Conservation (phyloP, 2,888 invertebrate species). For the Mactromeris polynyma region DNA sequence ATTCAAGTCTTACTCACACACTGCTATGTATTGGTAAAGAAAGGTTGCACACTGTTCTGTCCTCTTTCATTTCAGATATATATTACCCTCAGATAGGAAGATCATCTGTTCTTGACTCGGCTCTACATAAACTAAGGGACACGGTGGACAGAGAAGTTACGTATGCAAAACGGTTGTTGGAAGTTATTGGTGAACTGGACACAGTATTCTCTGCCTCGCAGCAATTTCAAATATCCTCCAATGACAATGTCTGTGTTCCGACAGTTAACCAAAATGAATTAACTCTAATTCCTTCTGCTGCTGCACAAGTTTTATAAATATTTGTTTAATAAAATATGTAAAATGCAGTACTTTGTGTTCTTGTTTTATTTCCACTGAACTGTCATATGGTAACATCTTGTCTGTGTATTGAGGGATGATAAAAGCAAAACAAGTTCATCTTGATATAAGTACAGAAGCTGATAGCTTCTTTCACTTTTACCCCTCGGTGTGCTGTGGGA, state of each 20-base stretch:
- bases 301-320: conserved; percentile 52
- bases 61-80: conserved; percentile 75
- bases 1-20: too few relatives aligned
- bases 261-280: conserved; percentile 11
- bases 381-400: too few relatives aligned
- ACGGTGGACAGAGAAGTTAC: conserved; percentile 90
- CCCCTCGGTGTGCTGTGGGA: too few relatives aligned
- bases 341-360: background rate
- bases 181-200: conserved; percentile 86
- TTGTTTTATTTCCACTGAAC: too few relatives aligned
- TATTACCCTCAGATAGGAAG: conserved; percentile 87
- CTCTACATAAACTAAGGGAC: conserved; percentile 90
- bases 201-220: conserved; percentile 83
- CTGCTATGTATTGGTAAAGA: background rate
- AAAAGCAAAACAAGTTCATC: too few relatives aligned
- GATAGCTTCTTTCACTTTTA: too few relatives aligned
- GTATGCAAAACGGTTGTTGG: conserved; percentile 86
- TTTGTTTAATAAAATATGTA: background rate
- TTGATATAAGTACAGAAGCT: too few relatives aligned
- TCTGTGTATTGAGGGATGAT: too few relatives aligned
- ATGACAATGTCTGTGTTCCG: conserved; percentile 31
- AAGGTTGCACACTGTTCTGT: background rate
- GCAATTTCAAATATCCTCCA: conserved; percentile 54
- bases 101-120: conserved; percentile 90
- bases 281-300: conserved; percentile 59